Percentiles rank a stretch among this genome's conserved stretches.
These are phyloP conservation scores for Nerophis ophidion DNA, from an alignment of 2,113 vertebrate genomes.

Conservation along the genomic window DNA sequence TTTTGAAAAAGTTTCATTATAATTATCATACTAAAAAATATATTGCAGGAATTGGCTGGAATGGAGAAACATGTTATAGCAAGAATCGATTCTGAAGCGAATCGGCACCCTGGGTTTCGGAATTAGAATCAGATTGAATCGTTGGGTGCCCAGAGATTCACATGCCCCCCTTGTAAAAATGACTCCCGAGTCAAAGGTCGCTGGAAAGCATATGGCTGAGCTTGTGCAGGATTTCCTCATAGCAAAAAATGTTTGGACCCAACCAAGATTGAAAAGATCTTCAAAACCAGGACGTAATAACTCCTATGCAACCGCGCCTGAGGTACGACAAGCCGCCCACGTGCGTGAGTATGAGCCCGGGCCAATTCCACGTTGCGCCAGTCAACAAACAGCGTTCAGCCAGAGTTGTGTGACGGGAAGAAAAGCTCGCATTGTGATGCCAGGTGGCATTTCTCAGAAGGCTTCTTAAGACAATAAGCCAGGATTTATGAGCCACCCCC, in stretches of 20 bases:
- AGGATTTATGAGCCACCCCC: slow-evolving; percentile 42
- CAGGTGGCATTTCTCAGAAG: slow-evolving; percentile 58
- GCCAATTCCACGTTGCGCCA: slow-evolving; percentile 28
- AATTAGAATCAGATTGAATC: no score
- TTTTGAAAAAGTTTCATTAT: no score
- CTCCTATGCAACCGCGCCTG: background rate
- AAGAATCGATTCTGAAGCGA: no score
- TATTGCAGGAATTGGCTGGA: no score
- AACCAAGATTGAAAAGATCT: background rate
- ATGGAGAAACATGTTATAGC: no score
- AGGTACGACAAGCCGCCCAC: background rate
- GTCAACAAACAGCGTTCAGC: slow-evolving; percentile 28
- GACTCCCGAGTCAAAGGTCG: background rate
- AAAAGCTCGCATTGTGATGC: slow-evolving; percentile 46
- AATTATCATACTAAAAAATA: no score
- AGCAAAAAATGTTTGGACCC: background rate
- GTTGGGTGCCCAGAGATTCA: no score
- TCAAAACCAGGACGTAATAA: background rate
- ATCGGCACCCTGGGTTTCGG: no score
- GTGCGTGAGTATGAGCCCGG: background rate
- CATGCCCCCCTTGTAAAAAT: no score
- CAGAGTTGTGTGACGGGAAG: slow-evolving; percentile 33
- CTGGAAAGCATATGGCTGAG: background rate
- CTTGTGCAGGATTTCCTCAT: background rate
- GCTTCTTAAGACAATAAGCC: slow-evolving; percentile 63